Base-by-base conservation (phyloP, 2,797 vertebrate species). In the Danio tinwini region DNA sequence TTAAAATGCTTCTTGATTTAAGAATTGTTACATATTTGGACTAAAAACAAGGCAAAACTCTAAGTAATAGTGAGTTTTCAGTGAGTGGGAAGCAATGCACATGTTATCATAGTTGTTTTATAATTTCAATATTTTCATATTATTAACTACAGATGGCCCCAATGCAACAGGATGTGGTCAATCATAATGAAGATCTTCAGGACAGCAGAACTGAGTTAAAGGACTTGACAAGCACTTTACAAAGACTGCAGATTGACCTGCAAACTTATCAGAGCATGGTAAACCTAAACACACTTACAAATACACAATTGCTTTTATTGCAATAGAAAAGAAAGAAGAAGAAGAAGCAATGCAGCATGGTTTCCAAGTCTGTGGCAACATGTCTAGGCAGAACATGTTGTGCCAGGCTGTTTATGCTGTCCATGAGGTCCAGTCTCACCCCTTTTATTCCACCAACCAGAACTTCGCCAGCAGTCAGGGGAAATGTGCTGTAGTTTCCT, bases 181-280 rank as follows among this genome's bases (percentile, higher is more conserved):
- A 79, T n/a, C 69, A 90, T 12, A 88, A 90, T 13, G 90, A 92
- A 63, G 84, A 17, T 52, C 84, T 94, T 67, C n/a, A 68, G 4
- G 72, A 81, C 0, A 82, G 74, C 39, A 90, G 56, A 76, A 83
- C 84, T 19, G 90, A 94, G 50, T 77, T 93, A 2, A 93, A 91
- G 78, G 89, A 93, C 0, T 82, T 93, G 59, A 93, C 89, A 87
- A 90, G 78, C 78, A 87, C 62, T 12, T 73, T 93, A 12, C 91
- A 93, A 85, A 92, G 71, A 59, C 86, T 94, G 17, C 85, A 94
- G 86, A 93, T 93, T 75, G 92, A 94, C 65, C 90, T 92, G 69
- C 91, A 93, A 85, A 89, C 90, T 16, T 53, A 88, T 53, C 0
- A 88, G 21, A 93, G 87, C 88, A 92, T 88, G 90, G 93, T 93